Evolutionary conservation across 2,797 vertebrate genomes (phyloP).

Genomic region (Anabacerthia variegaticeps): DNA sequence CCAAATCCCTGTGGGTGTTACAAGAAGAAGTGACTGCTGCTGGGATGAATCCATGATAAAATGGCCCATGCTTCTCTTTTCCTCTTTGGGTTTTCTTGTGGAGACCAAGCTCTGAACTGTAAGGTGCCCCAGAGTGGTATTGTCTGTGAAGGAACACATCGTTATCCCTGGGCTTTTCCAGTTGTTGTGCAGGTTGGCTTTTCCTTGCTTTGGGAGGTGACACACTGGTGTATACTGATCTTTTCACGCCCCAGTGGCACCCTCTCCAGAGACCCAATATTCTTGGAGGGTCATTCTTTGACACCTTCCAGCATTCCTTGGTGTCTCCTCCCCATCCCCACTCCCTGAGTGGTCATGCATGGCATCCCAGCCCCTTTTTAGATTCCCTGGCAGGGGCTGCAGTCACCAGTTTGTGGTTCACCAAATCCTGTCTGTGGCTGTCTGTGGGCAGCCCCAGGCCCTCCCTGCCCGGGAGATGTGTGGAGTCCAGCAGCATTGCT

Average conservation of each 20-base stretch:
- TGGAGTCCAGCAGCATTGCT: neutral
- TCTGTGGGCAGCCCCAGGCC: neutral
- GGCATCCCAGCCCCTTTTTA: neutral
- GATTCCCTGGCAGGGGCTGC: neutral
- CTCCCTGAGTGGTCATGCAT: neutral
- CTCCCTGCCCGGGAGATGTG: neutral
- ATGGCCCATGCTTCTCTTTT: neutral
- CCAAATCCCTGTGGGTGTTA: neutral
- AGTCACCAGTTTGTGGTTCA: fast-evolving
- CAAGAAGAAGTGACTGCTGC: neutral
- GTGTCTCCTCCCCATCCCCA: neutral
- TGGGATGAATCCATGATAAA: neutral
- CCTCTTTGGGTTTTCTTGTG: neutral
- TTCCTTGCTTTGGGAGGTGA: neutral
- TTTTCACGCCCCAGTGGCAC: fast-evolving
- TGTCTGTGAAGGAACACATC: neutral
- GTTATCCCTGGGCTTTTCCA: neutral
- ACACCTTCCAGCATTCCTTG: neutral
- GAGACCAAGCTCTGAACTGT: fast-evolving
- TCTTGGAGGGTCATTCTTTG: neutral
- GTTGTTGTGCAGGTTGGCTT: neutral
- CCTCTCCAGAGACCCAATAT: neutral
- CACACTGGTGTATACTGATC: too few species aligned
- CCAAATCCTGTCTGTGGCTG: neutral
- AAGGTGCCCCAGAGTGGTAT: neutral